Percentiles rank a stretch among this genome's conserved stretches.
Conservation (phyloP, 2,888 invertebrate genomes). For the Parnassius orleans region DNA sequence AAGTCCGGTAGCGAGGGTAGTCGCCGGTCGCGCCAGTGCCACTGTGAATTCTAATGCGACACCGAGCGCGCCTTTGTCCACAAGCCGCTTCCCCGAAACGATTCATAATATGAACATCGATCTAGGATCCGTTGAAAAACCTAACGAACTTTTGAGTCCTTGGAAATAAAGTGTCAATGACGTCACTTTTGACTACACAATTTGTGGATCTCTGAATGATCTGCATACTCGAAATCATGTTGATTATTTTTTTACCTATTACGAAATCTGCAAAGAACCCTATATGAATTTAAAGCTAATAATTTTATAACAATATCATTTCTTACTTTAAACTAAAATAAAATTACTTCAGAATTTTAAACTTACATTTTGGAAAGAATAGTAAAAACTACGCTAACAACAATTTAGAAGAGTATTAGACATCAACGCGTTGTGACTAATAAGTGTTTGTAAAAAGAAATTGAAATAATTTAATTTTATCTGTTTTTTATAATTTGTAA, state of each 20-base stretch:
- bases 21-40: conserved; percentile 13
- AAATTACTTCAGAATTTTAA: too few species aligned
- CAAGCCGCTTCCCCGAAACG: conserved; percentile 40
- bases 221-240: too few species aligned
- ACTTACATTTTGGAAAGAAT: too few species aligned
- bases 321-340: too few species aligned
- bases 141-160: conserved; percentile 28
- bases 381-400: not conserved
- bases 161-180: conserved; percentile 14
- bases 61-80: conserved; percentile 36
- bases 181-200: conserved; percentile 7
- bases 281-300: too few species aligned
- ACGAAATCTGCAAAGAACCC: too few species aligned
- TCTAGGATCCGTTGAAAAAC: conserved; percentile 34
- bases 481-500: not conserved
- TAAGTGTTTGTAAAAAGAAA: not conserved
- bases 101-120: conserved; percentile 32
- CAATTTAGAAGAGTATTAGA: conserved; percentile 27
- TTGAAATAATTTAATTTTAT: not conserved
- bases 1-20: conserved; percentile 11
- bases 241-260: too few species aligned
- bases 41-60: conserved; percentile 36
- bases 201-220: not conserved
- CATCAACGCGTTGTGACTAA: conserved; percentile 30
- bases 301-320: too few species aligned